These are phyloP conservation scores for Podiceps cristatus DNA, from an alignment of 2,113 vertebrate species.

Conservation along the genomic window DNA sequence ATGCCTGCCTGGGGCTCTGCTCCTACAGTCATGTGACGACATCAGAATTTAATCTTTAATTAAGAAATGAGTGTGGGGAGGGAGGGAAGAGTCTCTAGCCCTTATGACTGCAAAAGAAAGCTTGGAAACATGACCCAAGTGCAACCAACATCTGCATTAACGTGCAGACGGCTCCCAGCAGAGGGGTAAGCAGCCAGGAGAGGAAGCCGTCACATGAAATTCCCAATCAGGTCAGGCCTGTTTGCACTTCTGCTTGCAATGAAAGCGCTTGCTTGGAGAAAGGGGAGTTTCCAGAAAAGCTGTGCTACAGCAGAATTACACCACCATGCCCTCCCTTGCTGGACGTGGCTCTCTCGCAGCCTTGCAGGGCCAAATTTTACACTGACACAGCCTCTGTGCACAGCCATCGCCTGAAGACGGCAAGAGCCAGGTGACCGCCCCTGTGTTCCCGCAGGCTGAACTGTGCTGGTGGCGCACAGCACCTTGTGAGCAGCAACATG, in stretches of 20 bases:
- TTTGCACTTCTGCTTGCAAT: neutral
- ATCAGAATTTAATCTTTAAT: constrained; percentile 65
- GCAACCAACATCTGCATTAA: constrained; percentile 40
- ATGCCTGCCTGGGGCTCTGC: constrained; percentile 47
- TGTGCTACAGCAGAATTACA: neutral
- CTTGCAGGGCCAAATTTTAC: neutral
- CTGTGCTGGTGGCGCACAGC: rapidly evolving
- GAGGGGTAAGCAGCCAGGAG: neutral
- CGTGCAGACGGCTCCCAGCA: constrained; percentile 19
- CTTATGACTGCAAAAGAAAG: constrained; percentile 15
- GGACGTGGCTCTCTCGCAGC: neutral
- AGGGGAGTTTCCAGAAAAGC: neutral
- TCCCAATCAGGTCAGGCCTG: neutral
- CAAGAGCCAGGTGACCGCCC: neutral
- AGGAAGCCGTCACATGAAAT: neutral
- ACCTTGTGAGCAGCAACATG: neutral
- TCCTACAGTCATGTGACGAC: neutral
- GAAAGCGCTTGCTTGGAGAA: neutral
- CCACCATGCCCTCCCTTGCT: neutral
- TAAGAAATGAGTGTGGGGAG: constrained; percentile 31
- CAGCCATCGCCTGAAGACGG: rapidly evolving
- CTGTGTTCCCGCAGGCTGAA: neutral
- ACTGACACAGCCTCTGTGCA: neutral
- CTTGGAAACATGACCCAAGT: constrained; percentile 25
- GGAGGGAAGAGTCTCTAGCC: constrained; percentile 4